These are phyloP conservation scores for Proterorhinus semilunaris DNA, from an alignment of 2,113 vertebrate species.

Conservation along the genomic window DNA sequence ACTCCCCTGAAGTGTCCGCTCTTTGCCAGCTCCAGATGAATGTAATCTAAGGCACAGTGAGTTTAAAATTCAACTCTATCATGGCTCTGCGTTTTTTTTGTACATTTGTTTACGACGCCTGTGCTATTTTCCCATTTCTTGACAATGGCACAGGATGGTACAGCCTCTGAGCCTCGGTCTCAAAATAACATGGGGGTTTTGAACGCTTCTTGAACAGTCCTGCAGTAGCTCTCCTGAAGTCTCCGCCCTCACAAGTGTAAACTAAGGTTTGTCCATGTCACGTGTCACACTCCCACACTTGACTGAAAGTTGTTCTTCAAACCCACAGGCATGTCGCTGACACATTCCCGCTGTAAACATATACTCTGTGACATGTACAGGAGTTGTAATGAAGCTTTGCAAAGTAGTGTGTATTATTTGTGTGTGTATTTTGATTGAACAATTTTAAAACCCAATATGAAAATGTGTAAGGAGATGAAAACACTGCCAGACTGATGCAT, in stretches of 20 bases:
- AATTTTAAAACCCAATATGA: too few species aligned
- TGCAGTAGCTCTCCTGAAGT: conserved; percentile 10
- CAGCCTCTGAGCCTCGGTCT: too few species aligned
- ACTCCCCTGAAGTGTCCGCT: conserved; percentile 11
- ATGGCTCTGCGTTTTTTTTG: too few species aligned
- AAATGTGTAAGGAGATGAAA: too few species aligned
- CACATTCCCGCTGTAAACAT: conserved; percentile 10
- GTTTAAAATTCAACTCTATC: too few species aligned
- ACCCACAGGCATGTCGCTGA: conserved; percentile 24
- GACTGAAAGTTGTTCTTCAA: conserved; percentile 12
- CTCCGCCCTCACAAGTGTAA: conserved; percentile 13
- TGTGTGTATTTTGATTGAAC: too few species aligned
- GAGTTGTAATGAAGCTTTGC: not conserved
- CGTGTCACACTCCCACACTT: conserved; percentile 26
- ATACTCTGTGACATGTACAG: not conserved
- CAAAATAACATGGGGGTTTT: too few species aligned
- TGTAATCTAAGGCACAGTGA: too few species aligned
- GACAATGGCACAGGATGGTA: too few species aligned
- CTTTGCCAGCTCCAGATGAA: not conserved
- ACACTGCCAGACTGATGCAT: too few species aligned
- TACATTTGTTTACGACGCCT: too few species aligned
- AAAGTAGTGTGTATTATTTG: not conserved
- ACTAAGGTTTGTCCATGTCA: conserved; percentile 28
- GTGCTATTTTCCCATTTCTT: too few species aligned
- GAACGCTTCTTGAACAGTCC: not conserved